These are phyloP conservation scores for Erethizon dorsatum DNA, from an alignment of 2,797 vertebrate genomes.

Conservation along the genomic window DNA sequence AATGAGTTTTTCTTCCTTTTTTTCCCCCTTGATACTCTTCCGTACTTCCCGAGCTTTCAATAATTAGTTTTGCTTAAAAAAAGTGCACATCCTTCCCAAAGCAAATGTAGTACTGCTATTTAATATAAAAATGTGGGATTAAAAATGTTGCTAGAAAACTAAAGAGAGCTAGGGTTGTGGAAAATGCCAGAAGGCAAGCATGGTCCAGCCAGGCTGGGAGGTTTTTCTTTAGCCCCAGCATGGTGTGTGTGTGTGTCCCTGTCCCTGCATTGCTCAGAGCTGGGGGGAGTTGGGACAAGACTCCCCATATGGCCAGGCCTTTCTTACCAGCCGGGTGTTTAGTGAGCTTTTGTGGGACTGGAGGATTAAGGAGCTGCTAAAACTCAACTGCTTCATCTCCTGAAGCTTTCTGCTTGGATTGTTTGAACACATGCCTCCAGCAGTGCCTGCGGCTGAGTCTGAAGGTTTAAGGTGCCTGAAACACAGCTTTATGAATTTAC, in stretches of 20 bases:
- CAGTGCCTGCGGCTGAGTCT: background rate
- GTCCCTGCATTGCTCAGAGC: background rate
- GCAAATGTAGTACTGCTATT: background rate
- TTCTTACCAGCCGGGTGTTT: background rate
- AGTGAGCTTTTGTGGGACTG: conserved; percentile 52
- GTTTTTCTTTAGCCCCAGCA: background rate
- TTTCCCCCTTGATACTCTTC: background rate
- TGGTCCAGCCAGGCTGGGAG: background rate
- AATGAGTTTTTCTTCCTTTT: background rate
- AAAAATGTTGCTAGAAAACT: background rate
- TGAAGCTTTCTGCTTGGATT: conserved; percentile 42
- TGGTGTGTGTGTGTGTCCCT: background rate
- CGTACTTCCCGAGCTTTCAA: background rate
- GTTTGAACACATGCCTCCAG: background rate
- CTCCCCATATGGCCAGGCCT: background rate
- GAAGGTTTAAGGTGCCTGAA: conserved; percentile 42
- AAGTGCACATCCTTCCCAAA: background rate
- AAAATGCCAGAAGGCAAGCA: background rate
- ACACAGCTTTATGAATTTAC: conserved; percentile 22
- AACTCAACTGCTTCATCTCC: conserved; percentile 45
- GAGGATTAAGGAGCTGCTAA: conserved; percentile 69
- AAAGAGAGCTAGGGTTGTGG: background rate
- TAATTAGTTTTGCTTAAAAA: background rate
- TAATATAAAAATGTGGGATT: conserved; percentile 43
- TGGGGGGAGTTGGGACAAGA: background rate